phyloP scores from a whole-genome alignment of 2,888 invertebrate genomes.

The Cyclophora punctaria region DNA sequence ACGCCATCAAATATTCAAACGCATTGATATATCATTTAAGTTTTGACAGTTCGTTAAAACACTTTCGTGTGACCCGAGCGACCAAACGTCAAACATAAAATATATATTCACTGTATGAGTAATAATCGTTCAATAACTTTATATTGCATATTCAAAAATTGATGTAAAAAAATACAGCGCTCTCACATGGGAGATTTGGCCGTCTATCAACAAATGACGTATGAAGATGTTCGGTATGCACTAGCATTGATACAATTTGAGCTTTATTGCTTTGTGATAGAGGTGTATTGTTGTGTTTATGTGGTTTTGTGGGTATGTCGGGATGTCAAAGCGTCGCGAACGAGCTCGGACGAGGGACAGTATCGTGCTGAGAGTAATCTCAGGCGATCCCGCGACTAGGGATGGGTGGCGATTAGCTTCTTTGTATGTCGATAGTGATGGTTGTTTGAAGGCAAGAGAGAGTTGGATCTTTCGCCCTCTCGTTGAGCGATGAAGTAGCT shows the following conservation, averaged over 20 bases:
- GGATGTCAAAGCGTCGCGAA: slow-evolving; percentile 75
- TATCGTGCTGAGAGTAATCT: slow-evolving; percentile 76
- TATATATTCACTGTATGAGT: slow-evolving; percentile 36
- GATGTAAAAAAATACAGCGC: slow-evolving; percentile 40
- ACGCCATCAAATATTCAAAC: background rate
- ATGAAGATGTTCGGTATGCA: slow-evolving; percentile 30
- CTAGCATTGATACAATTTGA: slow-evolving; percentile 14
- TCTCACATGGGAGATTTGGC: slow-evolving; percentile 54
- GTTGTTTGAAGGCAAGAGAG: too few species aligned
- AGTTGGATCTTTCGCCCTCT: too few species aligned
- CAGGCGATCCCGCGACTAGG: slow-evolving; percentile 52
- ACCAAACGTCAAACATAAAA: slow-evolving; percentile 38
- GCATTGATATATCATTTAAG: background rate
- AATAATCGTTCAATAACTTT: slow-evolving; percentile 68
- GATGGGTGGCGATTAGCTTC: slow-evolving; percentile 23
- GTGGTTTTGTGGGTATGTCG: slow-evolving; percentile 44
- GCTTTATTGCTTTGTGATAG: slow-evolving; percentile 21
- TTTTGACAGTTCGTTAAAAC: slow-evolving; percentile 33
- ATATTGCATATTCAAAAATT: slow-evolving; percentile 60
- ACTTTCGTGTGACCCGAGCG: slow-evolving; percentile 36
- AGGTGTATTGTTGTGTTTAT: slow-evolving; percentile 18
- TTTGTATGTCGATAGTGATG: too few species aligned
- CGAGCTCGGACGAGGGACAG: slow-evolving; percentile 72
- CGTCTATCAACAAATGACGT: slow-evolving; percentile 72
- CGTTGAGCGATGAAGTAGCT: too few species aligned